A percentile compares a stretch with the other conserved stretches of the same genome.
phyloP scores from a whole-genome alignment of 2,113 vertebrate species.

The Pseudopipra pipra region DNA sequence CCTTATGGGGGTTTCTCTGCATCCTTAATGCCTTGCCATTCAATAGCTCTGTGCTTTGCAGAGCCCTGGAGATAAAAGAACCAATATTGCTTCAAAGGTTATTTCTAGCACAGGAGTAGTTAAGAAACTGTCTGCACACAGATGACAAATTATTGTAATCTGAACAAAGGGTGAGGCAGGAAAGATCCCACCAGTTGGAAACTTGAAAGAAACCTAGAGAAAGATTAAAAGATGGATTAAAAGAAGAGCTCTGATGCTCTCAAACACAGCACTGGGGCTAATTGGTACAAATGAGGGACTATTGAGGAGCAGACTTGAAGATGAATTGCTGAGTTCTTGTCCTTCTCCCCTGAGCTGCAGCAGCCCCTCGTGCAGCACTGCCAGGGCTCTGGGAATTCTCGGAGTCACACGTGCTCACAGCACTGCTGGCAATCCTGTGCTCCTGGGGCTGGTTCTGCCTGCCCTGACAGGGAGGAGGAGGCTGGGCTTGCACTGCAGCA shows the following conservation, averaged over 20 bases:
- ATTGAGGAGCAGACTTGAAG: neutral
- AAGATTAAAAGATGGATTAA: constrained; percentile 12
- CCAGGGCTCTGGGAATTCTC: neutral
- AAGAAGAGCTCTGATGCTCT: neutral
- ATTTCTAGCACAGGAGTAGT: constrained; percentile 70
- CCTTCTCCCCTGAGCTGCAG: neutral
- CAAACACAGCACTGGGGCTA: constrained; percentile 26
- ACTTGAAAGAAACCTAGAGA: constrained; percentile 21
- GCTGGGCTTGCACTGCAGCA: neutral
- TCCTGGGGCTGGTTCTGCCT: neutral
- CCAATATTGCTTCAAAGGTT: constrained; percentile 57
- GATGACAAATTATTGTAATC: constrained; percentile 73
- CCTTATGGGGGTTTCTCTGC: constrained; percentile 62
- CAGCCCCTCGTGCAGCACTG: neutral
- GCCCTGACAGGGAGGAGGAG: neutral
- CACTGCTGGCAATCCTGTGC: rapidly evolving
- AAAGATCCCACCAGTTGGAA: constrained; percentile 36
- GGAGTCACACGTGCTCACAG: rapidly evolving
- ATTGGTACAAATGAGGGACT: constrained; percentile 46
- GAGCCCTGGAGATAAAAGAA: constrained; percentile 64
- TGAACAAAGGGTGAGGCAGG: constrained; percentile 58
- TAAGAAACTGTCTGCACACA: constrained; percentile 62
- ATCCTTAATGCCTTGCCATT: constrained; percentile 68
- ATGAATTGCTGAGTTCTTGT: neutral
- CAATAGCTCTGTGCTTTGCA: constrained; percentile 63